Percentiles rank a stretch among this genome's conserved stretches.
These are phyloP conservation scores for Icerya purchasi DNA, from an alignment of 2,888 invertebrate genomes.

Conservation along the genomic window DNA sequence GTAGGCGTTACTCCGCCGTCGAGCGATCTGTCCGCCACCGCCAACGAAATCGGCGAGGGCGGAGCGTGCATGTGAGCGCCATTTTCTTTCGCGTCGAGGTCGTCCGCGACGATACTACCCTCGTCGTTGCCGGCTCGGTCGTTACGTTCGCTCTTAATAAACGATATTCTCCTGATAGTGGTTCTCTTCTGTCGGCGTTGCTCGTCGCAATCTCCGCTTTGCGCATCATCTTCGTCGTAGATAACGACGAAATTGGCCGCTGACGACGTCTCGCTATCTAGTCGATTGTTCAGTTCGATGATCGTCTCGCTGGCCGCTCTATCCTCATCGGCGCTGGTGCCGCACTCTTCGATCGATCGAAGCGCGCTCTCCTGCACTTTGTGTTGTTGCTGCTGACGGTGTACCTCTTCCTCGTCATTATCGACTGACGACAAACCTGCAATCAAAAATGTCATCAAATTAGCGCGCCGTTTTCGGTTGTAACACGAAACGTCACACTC, in stretches of 20 bases:
- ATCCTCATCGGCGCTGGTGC: constrained; percentile 15
- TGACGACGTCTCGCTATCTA: too few species aligned
- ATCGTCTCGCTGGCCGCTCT: constrained; percentile 15
- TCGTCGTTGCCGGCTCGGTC: not conserved
- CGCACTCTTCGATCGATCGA: constrained; percentile 10
- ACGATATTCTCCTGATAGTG: too few species aligned
- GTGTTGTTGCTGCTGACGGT: not conserved
- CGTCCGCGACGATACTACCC: not conserved
- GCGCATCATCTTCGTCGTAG: not conserved
- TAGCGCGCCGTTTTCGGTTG: too few species aligned
- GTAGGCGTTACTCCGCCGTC: not conserved
- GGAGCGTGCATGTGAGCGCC: not conserved
- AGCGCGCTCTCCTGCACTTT: not conserved
- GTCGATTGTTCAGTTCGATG: constrained; percentile 14
- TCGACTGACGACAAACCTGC: not conserved
- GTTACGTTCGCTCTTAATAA: too few species aligned
- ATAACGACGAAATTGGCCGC: not conserved
- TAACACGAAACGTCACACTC: too few species aligned
- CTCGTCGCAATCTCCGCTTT: not conserved
- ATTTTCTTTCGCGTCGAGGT: not conserved
- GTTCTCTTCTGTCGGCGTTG: not conserved
- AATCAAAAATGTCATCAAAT: too few species aligned
- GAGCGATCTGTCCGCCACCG: too few species aligned
- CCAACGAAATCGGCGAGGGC: constrained; percentile 2
- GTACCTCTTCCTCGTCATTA: not conserved